These are phyloP conservation scores for Andrena hattorfiana DNA, from an alignment of 2,888 invertebrate genomes.

Conservation along the genomic window DNA sequence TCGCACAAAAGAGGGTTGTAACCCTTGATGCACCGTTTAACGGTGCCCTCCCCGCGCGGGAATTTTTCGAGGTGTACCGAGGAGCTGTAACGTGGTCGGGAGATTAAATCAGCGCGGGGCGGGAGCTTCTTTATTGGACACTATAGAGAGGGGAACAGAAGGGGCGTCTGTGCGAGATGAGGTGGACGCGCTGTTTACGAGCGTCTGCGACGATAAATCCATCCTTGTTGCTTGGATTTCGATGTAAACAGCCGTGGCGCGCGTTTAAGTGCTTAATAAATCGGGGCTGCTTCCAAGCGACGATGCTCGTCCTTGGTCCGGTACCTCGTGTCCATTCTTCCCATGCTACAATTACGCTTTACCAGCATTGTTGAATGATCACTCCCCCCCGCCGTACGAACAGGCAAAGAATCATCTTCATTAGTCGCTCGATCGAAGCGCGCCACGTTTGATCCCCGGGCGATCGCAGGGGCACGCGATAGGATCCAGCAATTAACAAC, in stretches of 20 bases:
- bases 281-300: conserved; percentile 17
- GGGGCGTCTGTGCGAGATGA: conserved; percentile 28
- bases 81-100: neutral
- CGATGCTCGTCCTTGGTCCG: conserved; percentile 7
- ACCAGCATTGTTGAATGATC: too few species aligned
- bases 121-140: neutral
- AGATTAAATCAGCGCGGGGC: conserved; percentile 6
- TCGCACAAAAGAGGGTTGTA: neutral
- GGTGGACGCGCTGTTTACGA: conserved; percentile 56
- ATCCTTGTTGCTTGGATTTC: conserved; percentile 1
- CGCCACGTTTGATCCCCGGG: neutral
- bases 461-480: neutral
- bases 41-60: neutral
- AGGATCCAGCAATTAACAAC: conserved; percentile 26
- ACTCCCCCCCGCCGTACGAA: too few species aligned
- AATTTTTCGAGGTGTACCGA: neutral
- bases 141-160: neutral
- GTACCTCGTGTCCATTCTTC: neutral
- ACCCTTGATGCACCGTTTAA: conserved; percentile 20
- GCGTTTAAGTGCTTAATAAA: conserved; percentile 51
- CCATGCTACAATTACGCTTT: conserved; percentile 4
- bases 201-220: conserved; percentile 53
- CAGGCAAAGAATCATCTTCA: too few species aligned
- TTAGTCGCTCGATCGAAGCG: neutral
- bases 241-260: conserved; percentile 47